Evolutionary conservation across 2,113 vertebrate genomes (phyloP).

Genomic region (Gambusia affinis): DNA sequence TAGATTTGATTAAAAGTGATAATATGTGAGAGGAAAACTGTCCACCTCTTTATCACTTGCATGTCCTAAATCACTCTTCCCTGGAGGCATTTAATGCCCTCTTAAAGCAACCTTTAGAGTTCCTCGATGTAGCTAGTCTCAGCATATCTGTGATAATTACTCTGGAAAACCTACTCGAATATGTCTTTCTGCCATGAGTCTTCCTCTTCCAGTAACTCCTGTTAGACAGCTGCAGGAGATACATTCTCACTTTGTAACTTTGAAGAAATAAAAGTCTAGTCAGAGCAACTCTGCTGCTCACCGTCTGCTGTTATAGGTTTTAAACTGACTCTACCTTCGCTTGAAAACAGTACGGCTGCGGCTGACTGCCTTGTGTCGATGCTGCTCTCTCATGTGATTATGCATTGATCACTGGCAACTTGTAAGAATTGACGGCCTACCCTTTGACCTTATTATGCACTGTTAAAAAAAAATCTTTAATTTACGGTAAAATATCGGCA

Average conservation of each 20-base stretch:
- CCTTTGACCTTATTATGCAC: constrained; percentile 20
- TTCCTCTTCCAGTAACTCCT: background rate
- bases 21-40: background rate
- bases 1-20: constrained; percentile 22
- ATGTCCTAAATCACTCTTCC: constrained; percentile 23
- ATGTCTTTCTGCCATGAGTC: constrained; percentile 11
- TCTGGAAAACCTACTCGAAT: constrained; percentile 6
- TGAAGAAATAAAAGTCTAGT: constrained; percentile 43
- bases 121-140: background rate
- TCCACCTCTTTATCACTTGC: background rate
- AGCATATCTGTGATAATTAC: background rate
- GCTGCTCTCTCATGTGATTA: background rate
- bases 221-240: constrained; percentile 32
- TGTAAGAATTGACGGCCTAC: background rate
- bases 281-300: constrained; percentile 22
- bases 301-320: constrained; percentile 30
- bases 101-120: constrained; percentile 6
- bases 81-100: constrained; percentile 29
- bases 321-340: constrained; percentile 40
- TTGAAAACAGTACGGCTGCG: background rate
- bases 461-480: background rate
- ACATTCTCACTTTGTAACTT: constrained; percentile 38
- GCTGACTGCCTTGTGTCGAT: background rate
- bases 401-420: constrained; percentile 10
- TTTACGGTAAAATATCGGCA: no score